Evolutionary conservation across 2,797 vertebrate genomes (phyloP), one percentile per base, ranked within the genome.

Genomic region (Hoplostethus mediterraneus): DNA sequence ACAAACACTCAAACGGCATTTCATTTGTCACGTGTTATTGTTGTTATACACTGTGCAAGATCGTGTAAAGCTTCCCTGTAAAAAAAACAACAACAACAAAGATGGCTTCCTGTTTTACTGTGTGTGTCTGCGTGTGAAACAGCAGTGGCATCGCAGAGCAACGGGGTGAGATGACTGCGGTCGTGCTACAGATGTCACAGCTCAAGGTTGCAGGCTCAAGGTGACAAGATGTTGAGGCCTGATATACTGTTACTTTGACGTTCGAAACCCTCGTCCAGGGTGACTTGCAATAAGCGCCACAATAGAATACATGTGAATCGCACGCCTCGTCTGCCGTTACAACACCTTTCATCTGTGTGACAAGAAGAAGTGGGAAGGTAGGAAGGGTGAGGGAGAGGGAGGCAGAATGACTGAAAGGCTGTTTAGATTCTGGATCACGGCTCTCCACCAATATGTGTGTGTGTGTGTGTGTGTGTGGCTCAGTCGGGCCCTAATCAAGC

Each of bases 401-500:
- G 71, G 83, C 71, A 55, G 69, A 84, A 75, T 21, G 21, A 21
- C 21, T 76, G 64, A 89, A 83, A 89, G 81, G 59, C 77, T 80
- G 82, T 63, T 77, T 63, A 55, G 53, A 68, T 62, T 75, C 61
- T 71, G 38, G 28, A 76, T 62, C 45, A 36, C 53, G 13, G 38
- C 62, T 72, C 63, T 80, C 45, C 73, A 78, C 71, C 52, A 75
- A 73, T 49, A 60, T 44, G 33, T 73, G 52, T 70, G 67, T 28
- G 59, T 61, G 40, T 66, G 68, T 66, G 49, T 65, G 73, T 62
- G 71, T 54, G 65, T 66, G 64, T 63, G 73, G 75, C 65, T 71
- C 69, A 64, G 67, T 82, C 69, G 70, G 73, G 61, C 78, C 62
- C 81, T 81, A 85, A 90, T 91, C 84, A 89, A 83, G 82, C 74